phyloP scores from a whole-genome alignment of 2,888 invertebrate genomes.

The Andrena fulva region DNA sequence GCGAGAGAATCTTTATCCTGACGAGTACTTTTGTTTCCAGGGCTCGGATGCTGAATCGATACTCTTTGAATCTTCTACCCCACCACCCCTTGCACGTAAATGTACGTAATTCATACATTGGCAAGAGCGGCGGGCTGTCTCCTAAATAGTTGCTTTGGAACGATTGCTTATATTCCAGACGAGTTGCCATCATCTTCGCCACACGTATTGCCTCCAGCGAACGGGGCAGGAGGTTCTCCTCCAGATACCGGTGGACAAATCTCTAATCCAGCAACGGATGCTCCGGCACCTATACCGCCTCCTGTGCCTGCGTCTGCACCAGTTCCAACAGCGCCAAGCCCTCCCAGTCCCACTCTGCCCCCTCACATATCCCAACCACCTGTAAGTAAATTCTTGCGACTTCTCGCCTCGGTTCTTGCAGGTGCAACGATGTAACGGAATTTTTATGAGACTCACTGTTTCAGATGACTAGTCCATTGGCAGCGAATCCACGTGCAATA shows the following conservation, averaged over 20 bases:
- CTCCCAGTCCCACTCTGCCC: conserved; percentile 87
- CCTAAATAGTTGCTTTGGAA: not conserved
- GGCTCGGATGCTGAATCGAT: conserved; percentile 92
- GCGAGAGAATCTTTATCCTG: not conserved
- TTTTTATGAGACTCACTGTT: conserved; percentile 14
- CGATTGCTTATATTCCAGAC: conserved; percentile 74
- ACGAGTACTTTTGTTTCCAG: conserved; percentile 82
- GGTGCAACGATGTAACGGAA: too few species aligned
- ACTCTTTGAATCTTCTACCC: conserved; percentile 88
- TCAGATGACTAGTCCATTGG: conserved; percentile 84
- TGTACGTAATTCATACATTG: conserved; percentile 82
- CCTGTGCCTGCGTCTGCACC: conserved; percentile 90
- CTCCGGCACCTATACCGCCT: conserved; percentile 89
- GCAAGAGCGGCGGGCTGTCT: not conserved
- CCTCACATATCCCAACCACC: conserved; percentile 85
- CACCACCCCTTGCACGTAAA: conserved; percentile 87
- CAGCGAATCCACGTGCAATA: conserved; percentile 85
- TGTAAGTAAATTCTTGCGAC: conserved; percentile 74
- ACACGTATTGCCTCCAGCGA: conserved; percentile 83
- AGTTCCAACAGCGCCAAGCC: conserved; percentile 88
- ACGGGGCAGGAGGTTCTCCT: conserved; percentile 84
- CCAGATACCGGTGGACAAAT: conserved; percentile 84
- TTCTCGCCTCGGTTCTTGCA: not conserved
- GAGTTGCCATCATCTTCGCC: conserved; percentile 85
- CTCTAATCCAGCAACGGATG: conserved; percentile 87